A percentile compares a stretch with the other conserved stretches of the same genome.
Conservation (phyloP, 2,888 invertebrate genomes). For the Panopea generosa region DNA sequence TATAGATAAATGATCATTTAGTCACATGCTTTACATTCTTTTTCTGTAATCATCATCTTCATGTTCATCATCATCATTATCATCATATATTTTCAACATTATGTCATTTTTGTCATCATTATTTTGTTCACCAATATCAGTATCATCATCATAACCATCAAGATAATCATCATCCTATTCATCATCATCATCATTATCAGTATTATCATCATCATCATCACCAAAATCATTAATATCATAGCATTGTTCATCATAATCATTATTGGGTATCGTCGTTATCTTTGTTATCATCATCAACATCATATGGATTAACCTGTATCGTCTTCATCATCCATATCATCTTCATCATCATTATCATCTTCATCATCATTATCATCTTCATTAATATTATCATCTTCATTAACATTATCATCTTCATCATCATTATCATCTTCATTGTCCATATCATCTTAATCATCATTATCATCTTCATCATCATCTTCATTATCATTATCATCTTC, state of each 20-base stretch:
- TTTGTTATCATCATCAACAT: background rate
- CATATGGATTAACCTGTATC: background rate
- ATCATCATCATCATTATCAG: background rate
- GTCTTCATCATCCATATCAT: background rate
- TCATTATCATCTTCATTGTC: background rate
- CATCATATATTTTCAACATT: too few species aligned
- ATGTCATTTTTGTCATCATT: too few species aligned
- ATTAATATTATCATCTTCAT: constrained; percentile 8
- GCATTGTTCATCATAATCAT: background rate
- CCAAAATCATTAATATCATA: background rate
- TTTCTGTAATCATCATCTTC: too few species aligned
- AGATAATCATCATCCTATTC: background rate
- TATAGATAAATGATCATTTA: too few species aligned
- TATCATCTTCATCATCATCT: background rate
- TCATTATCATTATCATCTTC: background rate
- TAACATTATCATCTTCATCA: background rate
- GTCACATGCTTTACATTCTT: too few species aligned
- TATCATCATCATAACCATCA: background rate
- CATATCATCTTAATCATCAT: background rate
- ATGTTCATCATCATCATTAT: too few species aligned
- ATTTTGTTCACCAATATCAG: background rate
- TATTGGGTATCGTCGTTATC: background rate
- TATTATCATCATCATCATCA: background rate
- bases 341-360: constrained; percentile 9
- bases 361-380: constrained; percentile 10